Evolutionary conservation across 2,888 invertebrate species (phyloP), one percentile per base, ranked within the genome.

Genomic region (Dicroscelio sp.): DNA sequence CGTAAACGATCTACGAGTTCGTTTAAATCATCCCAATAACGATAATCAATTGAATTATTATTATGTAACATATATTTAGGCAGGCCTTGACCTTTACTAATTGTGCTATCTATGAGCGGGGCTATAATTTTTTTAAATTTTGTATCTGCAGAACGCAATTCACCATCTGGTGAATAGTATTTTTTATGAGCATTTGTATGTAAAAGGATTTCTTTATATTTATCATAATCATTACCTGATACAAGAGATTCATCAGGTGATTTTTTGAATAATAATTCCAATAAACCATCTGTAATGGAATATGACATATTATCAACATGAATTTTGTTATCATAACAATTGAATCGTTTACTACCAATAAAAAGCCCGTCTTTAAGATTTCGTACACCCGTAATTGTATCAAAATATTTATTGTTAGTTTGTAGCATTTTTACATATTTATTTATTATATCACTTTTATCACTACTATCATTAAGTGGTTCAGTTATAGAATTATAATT

Each of bases 221-320:
- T 14, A 14, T 20, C 20, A 14, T 20, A 20, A 48, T 48, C 48
- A 20, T 48, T 48, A 17, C 20, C 48, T 20, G 48, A 17, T 17
- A 48, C 8, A 20, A 48, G 14, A 48, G 48, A 48, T 4, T 17
- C 48, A 48, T 48, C 20, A 17, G 48, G 48, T 17, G 14, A 38
- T 48, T 80, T 80, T n/a, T 52, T 65, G 17, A 82, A 82, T 35
- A 82, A 12, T 38, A 82, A 82, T 55, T 82, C 69, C 0, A 82
- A 27, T 30, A 82, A 35, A 35, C 80, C 80, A 33, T 38, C 35
- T 52, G 80, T 58, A 35, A 35, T 48, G 6, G 30, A 23, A 52
- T 67, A 48, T 33, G 31, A 33, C 23, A 52, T 31, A 65, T 67
- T 38, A 33, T 65, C 63, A 25, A 79, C 52, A 12, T 55, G 5